Percentiles rank a stretch among this genome's conserved stretches.
These are phyloP conservation scores for Microcebus jonahi DNA, from an alignment of 2,113 vertebrate species.

Conservation along the genomic window DNA sequence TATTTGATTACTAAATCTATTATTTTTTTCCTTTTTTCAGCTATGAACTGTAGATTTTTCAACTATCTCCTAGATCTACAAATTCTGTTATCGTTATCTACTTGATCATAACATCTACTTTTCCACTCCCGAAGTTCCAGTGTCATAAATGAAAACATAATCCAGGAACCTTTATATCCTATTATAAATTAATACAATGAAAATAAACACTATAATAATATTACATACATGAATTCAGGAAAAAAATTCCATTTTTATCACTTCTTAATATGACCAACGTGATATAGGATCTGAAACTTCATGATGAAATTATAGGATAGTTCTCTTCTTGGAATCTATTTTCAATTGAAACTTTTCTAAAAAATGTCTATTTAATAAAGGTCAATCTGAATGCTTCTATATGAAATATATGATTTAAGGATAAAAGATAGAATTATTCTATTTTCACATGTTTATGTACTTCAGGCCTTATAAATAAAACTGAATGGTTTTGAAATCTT, in stretches of 20 bases:
- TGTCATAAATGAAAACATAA: background rate
- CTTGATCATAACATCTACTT: background rate
- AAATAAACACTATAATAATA: background rate
- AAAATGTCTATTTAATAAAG: background rate
- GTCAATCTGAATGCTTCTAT: background rate
- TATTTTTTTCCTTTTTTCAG: background rate
- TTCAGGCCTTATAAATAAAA: slow-evolving; percentile 23
- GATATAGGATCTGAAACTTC: background rate
- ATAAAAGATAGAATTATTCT: background rate
- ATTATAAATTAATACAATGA: background rate
- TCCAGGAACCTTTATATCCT: background rate
- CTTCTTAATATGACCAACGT: background rate
- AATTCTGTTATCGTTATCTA: background rate
- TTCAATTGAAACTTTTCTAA: background rate
- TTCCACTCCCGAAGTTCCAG: background rate
- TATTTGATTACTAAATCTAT: background rate
- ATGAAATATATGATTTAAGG: background rate
- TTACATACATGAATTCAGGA: background rate
- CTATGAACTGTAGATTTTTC: background rate
- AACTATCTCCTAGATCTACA: background rate
- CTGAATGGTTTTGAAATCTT: background rate
- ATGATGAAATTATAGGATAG: background rate
- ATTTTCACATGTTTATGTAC: background rate
- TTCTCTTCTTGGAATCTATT: background rate
- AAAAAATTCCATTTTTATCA: background rate